phyloP scores from a whole-genome alignment of 2,797 vertebrate genomes.

The Cryptoprocta ferox region DNA sequence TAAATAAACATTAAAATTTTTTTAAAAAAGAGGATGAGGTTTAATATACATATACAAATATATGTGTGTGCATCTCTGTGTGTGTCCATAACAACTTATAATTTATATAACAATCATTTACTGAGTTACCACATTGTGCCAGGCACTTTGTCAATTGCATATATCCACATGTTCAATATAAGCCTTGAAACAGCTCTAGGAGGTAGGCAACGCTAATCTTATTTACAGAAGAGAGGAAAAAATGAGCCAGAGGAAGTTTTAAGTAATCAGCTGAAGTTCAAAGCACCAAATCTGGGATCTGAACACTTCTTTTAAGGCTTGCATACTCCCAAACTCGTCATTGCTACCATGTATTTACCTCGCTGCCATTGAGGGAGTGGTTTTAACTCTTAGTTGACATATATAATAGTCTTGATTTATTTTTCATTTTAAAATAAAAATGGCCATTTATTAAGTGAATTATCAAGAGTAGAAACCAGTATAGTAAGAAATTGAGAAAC shows the following conservation, averaged over 20 bases:
- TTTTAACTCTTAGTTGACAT: background rate
- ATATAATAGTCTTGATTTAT: background rate
- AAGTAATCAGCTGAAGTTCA: background rate
- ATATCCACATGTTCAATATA: background rate
- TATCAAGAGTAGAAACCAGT: background rate
- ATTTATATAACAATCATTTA: background rate
- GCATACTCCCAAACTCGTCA: background rate
- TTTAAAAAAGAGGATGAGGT: background rate
- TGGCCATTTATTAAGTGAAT: background rate
- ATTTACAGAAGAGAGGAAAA: background rate
- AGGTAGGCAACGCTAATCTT: background rate
- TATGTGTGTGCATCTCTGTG: background rate
- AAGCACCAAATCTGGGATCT: background rate
- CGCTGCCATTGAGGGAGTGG: fast-evolving
- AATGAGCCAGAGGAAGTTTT: background rate
- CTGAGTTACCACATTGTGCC: background rate
- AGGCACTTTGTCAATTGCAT: background rate
- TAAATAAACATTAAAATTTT: no score
- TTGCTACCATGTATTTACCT: background rate
- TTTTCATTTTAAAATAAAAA: constrained; percentile 41
- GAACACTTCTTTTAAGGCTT: background rate
- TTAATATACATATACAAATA: background rate
- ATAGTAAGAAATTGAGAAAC: background rate
- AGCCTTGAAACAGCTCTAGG: background rate
- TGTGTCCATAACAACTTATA: background rate